A percentile compares a stretch with the other conserved stretches of the same genome.
These are phyloP conservation scores for Eretmodus cyanostictus DNA, from an alignment of 2,113 vertebrate species.

Conservation along the genomic window DNA sequence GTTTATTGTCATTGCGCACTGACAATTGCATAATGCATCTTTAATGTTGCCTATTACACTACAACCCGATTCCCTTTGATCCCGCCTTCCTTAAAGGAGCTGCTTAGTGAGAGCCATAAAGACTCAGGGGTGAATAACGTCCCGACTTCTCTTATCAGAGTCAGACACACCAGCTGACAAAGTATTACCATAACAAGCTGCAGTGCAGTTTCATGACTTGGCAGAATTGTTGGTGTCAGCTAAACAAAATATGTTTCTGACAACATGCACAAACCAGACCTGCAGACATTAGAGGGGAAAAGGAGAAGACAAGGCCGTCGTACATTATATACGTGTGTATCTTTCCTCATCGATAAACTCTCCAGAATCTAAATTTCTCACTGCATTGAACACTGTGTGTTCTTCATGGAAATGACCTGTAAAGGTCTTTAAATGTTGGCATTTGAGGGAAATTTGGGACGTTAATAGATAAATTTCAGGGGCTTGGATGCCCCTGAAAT, in stretches of 20 bases:
- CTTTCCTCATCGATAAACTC: neutral
- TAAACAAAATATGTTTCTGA: slow-evolving; percentile 1
- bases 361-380: neutral
- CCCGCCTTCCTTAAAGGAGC: slow-evolving; percentile 10
- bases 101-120: slow-evolving; percentile 27
- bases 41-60: neutral
- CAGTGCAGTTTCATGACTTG: slow-evolving; percentile 26
- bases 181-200: slow-evolving; percentile 37
- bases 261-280: neutral
- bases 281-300: neutral
- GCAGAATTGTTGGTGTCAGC: slow-evolving; percentile 29
- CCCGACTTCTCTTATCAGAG: slow-evolving; percentile 43
- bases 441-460: neutral
- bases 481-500: neutral
- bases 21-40: neutral
- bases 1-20: rapidly evolving
- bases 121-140: slow-evolving; percentile 43
- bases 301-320: neutral
- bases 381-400: neutral
- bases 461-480: neutral
- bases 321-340: neutral
- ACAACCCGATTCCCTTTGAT: slow-evolving; percentile 24
- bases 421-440: neutral
- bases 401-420: neutral
- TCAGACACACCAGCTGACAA: slow-evolving; percentile 42